Evolutionary conservation across 2,888 invertebrate species (phyloP), one percentile per base, ranked within the genome.

Genomic region (Ecliptopera silaceata): DNA sequence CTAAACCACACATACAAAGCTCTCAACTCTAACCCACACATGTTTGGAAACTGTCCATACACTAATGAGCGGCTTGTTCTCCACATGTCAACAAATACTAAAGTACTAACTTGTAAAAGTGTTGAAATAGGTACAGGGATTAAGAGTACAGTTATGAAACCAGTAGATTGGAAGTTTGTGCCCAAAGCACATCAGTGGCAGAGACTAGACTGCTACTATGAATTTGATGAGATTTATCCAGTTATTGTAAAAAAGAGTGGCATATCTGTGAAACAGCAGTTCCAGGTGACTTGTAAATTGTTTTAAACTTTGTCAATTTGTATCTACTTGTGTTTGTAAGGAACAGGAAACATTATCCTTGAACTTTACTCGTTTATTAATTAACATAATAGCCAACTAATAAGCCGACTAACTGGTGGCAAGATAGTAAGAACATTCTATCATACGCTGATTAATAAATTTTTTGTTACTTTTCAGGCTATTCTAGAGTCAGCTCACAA

Each of bases 101-200:
- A 92, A 68, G 88, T 88, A 15, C 92, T 92, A 68, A 92, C 92
- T 48, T 95, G 94, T 72, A 95, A 94, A 77, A 93, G 93, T 70
- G 84, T 94, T 64, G 94, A 96, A 77, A 87, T 93, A 5, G 85
- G 85, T 5, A 72, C 77, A 4, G 68, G 68, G 11, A 74, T 69
- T 43, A 88, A 87, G 63, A 85, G 78, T 57, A 84, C 88, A 32
- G 79, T 91, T 46, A 93, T 93, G 32, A 94, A 93, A 65, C 94
- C 94, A 8, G 95, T 94, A 20, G 97, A 97, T 18, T 95, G 95
- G 93, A 97, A 96, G 77, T 95, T 95, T 75, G 89, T 94, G 66
- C 88, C 94, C 0, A 94, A 94, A 74, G 79, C 92, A 1, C 94
- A 94, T 17, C 94, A 93, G 63, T 97, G 97, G 97, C 93, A 94